Evolutionary conservation across 2,888 invertebrate genomes (phyloP).

Genomic region (Amaurobius ferox): DNA sequence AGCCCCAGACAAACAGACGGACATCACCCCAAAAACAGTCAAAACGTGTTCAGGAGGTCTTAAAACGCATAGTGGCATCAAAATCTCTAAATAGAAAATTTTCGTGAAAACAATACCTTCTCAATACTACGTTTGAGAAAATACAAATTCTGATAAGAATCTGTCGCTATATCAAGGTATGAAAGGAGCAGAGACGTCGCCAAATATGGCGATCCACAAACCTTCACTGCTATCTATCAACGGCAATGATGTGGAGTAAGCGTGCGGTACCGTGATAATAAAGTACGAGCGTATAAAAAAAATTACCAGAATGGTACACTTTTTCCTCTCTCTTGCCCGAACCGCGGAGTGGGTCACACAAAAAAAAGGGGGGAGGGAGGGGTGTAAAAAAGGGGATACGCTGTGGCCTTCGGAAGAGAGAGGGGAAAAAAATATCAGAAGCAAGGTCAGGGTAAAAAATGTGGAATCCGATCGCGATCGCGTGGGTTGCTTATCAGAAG

Average conservation of each 20-base stretch:
- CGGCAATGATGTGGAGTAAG: background rate
- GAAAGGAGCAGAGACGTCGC: background rate
- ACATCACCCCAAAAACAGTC: too few relatives aligned
- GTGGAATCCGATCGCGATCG: background rate
- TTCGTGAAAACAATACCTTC: too few relatives aligned
- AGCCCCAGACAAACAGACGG: too few relatives aligned
- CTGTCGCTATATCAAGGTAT: too few relatives aligned
- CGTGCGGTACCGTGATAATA: conserved; percentile 6
- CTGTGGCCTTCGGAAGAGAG: background rate
- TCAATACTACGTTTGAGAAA: too few relatives aligned
- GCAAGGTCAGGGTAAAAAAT: conserved; percentile 13
- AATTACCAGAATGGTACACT: background rate
- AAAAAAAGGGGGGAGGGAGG: background rate
- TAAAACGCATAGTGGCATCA: too few relatives aligned
- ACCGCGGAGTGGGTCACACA: background rate
- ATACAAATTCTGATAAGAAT: too few relatives aligned
- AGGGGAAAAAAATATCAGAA: background rate
- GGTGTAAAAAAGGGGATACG: background rate
- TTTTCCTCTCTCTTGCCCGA: background rate
- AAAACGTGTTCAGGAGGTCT: too few relatives aligned
- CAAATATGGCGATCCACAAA: background rate
- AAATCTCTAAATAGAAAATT: too few relatives aligned
- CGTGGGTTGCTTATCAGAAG: conserved; percentile 7
- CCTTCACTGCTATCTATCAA: background rate
- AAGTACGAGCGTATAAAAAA: background rate